A percentile compares a stretch with the other conserved stretches of the same genome.
Evolutionary conservation across 2,888 invertebrate species (phyloP).

Genomic region (Laothoe populi): DNA sequence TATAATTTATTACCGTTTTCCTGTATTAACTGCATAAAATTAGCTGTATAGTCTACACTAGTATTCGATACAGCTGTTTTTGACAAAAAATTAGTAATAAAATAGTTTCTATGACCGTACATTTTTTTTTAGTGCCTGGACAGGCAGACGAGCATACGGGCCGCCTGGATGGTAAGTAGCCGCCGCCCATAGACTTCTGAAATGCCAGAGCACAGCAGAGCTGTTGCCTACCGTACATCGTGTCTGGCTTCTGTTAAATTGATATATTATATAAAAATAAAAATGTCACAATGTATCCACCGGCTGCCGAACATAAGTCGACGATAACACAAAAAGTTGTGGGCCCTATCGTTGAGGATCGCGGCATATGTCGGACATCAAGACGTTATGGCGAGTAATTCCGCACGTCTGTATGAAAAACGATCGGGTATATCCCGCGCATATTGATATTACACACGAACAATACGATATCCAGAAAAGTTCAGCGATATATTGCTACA

Average conservation of each 20-base stretch:
- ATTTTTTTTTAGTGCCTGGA: too few relatives aligned
- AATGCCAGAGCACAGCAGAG: too few relatives aligned
- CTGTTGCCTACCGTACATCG: too few relatives aligned
- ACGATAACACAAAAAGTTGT: slow-evolving; percentile 69
- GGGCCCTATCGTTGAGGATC: slow-evolving; percentile 55
- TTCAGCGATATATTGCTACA: slow-evolving; percentile 2
- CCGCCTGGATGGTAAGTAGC: too few relatives aligned
- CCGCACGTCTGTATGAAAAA: slow-evolving; percentile 68
- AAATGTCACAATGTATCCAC: slow-evolving; percentile 51
- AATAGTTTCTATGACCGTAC: too few relatives aligned
- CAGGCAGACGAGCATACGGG: too few relatives aligned
- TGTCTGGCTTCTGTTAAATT: slow-evolving; percentile 4
- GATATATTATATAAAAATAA: slow-evolving; percentile 40
- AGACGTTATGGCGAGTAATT: slow-evolving; percentile 78
- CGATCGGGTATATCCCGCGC: slow-evolving; percentile 48
- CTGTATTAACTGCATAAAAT: slow-evolving; percentile 19
- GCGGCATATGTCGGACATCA: slow-evolving; percentile 76
- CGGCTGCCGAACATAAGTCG: slow-evolving; percentile 56
- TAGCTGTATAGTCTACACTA: neutral
- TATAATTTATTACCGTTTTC: slow-evolving; percentile 22
- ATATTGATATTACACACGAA: slow-evolving; percentile 18
- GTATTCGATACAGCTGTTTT: neutral
- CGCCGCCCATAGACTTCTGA: too few relatives aligned
- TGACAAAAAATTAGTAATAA: neutral
- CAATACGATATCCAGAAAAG: slow-evolving; percentile 8